Evolutionary conservation across 2,888 invertebrate genomes (phyloP).

Genomic region (Parthenolecanium corni): DNA sequence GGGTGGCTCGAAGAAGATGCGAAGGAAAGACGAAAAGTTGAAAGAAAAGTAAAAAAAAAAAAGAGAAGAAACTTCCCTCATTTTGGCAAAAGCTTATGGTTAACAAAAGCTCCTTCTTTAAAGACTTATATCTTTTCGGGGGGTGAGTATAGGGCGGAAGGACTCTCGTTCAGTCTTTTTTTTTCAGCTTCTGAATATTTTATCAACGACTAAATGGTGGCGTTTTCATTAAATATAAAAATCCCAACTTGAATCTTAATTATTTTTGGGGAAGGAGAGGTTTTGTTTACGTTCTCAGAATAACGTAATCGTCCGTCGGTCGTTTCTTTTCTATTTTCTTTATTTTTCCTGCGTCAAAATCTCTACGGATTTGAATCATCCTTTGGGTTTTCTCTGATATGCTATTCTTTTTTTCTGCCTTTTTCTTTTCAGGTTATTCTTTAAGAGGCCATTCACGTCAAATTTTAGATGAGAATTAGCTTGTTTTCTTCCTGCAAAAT

Average conservation of each 20-base stretch:
- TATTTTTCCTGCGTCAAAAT: neutral
- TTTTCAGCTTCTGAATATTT: constrained; percentile 13
- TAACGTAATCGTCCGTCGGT: neutral
- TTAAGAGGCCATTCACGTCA: too few relatives aligned
- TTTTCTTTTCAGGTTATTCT: too few relatives aligned
- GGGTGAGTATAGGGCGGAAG: too few relatives aligned
- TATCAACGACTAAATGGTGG: constrained; percentile 14
- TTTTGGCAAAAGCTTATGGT: constrained; percentile 12
- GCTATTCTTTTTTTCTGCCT: too few relatives aligned
- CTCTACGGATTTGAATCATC: constrained; percentile 3
- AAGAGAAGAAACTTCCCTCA: neutral
- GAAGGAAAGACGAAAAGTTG: too few relatives aligned
- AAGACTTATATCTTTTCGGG: constrained; percentile 23
- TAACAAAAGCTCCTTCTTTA: constrained; percentile 22
- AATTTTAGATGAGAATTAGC: too few relatives aligned
- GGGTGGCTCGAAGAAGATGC: too few relatives aligned
- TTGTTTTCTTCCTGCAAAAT: too few relatives aligned
- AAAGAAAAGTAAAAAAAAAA: too few relatives aligned
- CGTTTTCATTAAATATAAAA: constrained; percentile 22
- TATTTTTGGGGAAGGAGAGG: constrained; percentile 2
- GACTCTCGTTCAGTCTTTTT: constrained; percentile 1
- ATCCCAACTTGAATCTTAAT: constrained; percentile 21
- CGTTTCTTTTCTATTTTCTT: neutral
- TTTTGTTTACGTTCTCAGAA: neutral
- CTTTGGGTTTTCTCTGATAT: too few relatives aligned